A percentile compares a stretch with the other conserved stretches of the same genome.
phyloP scores from a whole-genome alignment of 1,140 invertebrate genomes.

The Bilobella aurantiaca region DNA sequence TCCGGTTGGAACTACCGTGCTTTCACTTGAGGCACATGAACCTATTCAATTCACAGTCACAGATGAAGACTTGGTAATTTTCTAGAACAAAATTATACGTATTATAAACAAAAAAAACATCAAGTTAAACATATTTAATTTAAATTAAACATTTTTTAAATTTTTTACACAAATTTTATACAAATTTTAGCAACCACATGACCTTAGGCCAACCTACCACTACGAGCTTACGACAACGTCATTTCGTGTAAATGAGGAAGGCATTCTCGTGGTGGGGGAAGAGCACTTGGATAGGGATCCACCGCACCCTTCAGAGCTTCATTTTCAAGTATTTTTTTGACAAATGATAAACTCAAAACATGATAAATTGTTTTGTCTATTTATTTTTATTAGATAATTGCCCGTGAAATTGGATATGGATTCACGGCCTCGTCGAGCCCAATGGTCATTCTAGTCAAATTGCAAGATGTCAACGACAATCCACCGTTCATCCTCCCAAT shows the following conservation, averaged over 20 bases:
- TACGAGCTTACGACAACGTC: slow-evolving; percentile 75
- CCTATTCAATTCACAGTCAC: slow-evolving; percentile 62
- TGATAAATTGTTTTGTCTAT: not conserved
- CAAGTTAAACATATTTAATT: no score
- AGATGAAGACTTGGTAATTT: slow-evolving; percentile 68
- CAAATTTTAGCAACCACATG: slow-evolving; percentile 48
- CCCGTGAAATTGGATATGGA: slow-evolving; percentile 61
- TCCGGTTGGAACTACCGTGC: slow-evolving; percentile 65
- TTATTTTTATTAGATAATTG: slow-evolving; percentile 54
- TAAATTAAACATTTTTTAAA: no score
- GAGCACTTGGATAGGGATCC: slow-evolving; percentile 75
- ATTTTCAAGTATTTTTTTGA: slow-evolving; percentile 53
- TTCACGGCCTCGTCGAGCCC: slow-evolving; percentile 68
- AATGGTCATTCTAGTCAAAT: slow-evolving; percentile 63
- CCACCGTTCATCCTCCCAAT: slow-evolving; percentile 37
- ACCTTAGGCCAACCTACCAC: slow-evolving; percentile 60
- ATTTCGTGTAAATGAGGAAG: slow-evolving; percentile 64
- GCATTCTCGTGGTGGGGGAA: slow-evolving; percentile 59
- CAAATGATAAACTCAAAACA: not conserved
- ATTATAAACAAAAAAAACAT: no score
- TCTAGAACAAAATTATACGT: not conserved
- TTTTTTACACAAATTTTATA: not conserved
- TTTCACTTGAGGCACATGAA: slow-evolving; percentile 50
- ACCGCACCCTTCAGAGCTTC: slow-evolving; percentile 68
- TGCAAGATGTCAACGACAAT: slow-evolving; percentile 45